phyloP scores from a whole-genome alignment of 2,113 vertebrate species.

The Oryzias melastigma region DNA sequence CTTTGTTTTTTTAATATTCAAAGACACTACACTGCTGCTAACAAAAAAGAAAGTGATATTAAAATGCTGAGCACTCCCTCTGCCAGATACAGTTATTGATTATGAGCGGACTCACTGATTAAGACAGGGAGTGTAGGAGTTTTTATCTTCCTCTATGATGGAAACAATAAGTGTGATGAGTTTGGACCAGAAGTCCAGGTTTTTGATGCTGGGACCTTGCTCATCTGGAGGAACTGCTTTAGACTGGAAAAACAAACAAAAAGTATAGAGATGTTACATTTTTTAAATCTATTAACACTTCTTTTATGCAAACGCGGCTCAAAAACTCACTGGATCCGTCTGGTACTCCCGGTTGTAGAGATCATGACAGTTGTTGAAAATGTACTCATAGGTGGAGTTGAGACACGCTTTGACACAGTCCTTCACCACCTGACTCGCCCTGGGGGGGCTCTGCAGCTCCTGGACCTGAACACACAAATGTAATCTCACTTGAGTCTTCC shows the following conservation, averaged over 20 bases:
- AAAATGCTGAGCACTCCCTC: too few species aligned
- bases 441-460: conserved; percentile 92
- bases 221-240: conserved; percentile 94
- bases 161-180: conserved; percentile 98
- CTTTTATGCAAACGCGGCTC: neutral
- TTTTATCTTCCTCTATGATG: conserved; percentile 98
- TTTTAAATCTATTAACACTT: neutral
- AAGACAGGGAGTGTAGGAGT: conserved; percentile 95
- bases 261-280: neutral
- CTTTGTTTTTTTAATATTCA: neutral
- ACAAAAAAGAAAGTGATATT: too few species aligned
- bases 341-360: conserved; percentile 96
- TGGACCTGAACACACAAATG: conserved; percentile 82
- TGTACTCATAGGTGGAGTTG: conserved; percentile 96
- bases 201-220: conserved; percentile 95
- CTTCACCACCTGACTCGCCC: conserved; percentile 96
- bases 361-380: conserved; percentile 97
- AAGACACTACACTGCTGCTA: neutral
- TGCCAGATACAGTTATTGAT: too few species aligned
- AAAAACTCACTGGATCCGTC: conserved; percentile 85
- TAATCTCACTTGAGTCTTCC: neutral
- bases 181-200: conserved; percentile 99
- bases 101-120: conserved; percentile 87
- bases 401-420: conserved; percentile 97
- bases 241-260: conserved; percentile 68